Evolutionary conservation across 2,797 vertebrate species (phyloP), one percentile per base, ranked within the genome.

Genomic region (Sphaeramia orbicularis): DNA sequence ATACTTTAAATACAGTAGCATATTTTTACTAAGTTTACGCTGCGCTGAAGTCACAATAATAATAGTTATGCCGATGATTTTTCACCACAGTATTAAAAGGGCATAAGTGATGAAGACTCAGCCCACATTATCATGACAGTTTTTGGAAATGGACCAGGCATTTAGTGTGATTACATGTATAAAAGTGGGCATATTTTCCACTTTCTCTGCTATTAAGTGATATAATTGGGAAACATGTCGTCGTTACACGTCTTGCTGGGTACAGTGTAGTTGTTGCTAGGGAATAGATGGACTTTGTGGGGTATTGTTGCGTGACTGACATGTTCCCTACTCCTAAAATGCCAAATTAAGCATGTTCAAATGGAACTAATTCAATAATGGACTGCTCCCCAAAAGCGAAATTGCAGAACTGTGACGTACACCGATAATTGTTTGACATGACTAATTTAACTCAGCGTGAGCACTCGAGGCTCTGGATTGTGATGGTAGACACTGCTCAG

Each of bases 391-490:
- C 44, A 45, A 71, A 72, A 83, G 75, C 55, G 11, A 73, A 72
- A 74, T 58, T 74, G 56, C 54, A 57, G 70, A 69, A 32, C 48
- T 27, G 53, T 78, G 63, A 71, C 48, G 4, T 73, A 64, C 19
- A 6, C 62, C 58, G 68, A 57, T 85, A 74, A 87, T 84, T 85
- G 60, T 83, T 71, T 72, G 76, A 80, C 69, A 71, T 71, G 66
- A 78, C 69, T 84, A 86, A 83, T 81, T 84, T 74, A 76, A 60
- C 66, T 68, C 71, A 61, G 69, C 19, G 5, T 71, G 62, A 85
- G 16, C 40, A 74, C 65, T 67, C 32, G 62, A 80, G 55, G 64
- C 57, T 80, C 36, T 52, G 60, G 72, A 68, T 81, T 76, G 62
- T 56, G 48, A 74, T 76, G 7, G 0, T 44, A 27, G 43, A 43